Conservation (phyloP, 92 coral and sea anemone species). For the Porites lobata region DNA sequence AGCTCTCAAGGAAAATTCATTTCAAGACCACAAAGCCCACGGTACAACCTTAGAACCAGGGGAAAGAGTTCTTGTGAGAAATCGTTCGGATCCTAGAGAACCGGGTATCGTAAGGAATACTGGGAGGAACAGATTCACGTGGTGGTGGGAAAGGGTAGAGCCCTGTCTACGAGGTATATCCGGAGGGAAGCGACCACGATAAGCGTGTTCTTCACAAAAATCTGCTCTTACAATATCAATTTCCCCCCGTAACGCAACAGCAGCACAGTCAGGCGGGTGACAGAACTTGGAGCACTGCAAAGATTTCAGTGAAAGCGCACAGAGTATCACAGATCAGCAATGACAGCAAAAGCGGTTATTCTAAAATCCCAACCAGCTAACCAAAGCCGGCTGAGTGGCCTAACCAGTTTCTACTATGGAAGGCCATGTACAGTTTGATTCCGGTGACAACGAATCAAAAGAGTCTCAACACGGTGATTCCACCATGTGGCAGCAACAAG, state of each 20-base stretch:
- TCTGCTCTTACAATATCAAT: slow-evolving; percentile 38
- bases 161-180: slow-evolving; percentile 33
- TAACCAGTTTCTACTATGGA: not conserved
- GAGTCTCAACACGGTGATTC: not conserved
- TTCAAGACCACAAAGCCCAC: slow-evolving; percentile 38
- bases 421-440: not conserved
- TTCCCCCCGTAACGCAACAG: not conserved
- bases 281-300: not conserved
- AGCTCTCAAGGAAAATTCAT: slow-evolving; percentile 9
- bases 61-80: slow-evolving; percentile 36
- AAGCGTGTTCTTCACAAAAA: slow-evolving; percentile 33
- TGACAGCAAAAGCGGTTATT: not conserved
- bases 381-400: not conserved
- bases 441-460: not conserved
- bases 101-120: slow-evolving; percentile 16
- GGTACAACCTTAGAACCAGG: slow-evolving; percentile 44
- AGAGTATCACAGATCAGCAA: not conserved
- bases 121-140: slow-evolving; percentile 54
- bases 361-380: not conserved
- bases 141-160: slow-evolving; percentile 30
- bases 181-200: not conserved
- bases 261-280: not conserved
- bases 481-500: not conserved
- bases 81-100: slow-evolving; percentile 13
- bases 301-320: not conserved